phyloP scores from a whole-genome alignment of 1,140 invertebrate genomes.

The Globodera ellingtonae region DNA sequence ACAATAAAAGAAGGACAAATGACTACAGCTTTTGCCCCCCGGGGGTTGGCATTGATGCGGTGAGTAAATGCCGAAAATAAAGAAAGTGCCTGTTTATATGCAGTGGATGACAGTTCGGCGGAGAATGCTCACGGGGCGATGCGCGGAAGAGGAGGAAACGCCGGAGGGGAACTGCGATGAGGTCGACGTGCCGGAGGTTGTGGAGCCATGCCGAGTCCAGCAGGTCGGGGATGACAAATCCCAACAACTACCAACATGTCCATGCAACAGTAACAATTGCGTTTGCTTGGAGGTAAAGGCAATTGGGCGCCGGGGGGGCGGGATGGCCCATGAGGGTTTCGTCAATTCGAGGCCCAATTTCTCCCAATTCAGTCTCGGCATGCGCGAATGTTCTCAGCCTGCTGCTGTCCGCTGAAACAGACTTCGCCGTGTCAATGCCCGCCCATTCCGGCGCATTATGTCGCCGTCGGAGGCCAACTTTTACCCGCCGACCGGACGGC shows the following conservation, averaged over 20 bases:
- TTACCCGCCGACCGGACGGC: background rate
- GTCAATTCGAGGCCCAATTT: conserved; percentile 31
- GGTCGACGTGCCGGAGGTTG: conserved; percentile 11
- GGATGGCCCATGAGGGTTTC: background rate
- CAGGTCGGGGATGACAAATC: background rate
- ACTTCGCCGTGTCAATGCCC: conserved; percentile 48
- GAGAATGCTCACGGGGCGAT: background rate
- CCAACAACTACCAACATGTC: background rate
- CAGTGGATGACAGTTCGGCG: conserved; percentile 26
- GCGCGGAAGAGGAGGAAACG: background rate
- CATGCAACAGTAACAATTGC: background rate
- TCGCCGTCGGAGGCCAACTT: background rate
- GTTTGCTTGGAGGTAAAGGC: conserved; percentile 1
- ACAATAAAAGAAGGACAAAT: conserved; percentile 15
- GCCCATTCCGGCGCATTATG: background rate
- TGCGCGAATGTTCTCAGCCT: conserved; percentile 46
- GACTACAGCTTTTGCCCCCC: conserved; percentile 56
- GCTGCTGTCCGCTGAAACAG: conserved; percentile 47
- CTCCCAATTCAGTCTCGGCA: conserved; percentile 27
- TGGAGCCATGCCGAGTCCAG: conserved; percentile 22
- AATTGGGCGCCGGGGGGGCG: background rate
- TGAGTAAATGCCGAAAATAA: background rate
- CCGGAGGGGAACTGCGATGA: background rate
- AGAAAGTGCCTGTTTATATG: background rate
- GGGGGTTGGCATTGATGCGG: conserved; percentile 27